phyloP scores from a whole-genome alignment of 2,113 vertebrate genomes.

The Ariopsis seemanni region DNA sequence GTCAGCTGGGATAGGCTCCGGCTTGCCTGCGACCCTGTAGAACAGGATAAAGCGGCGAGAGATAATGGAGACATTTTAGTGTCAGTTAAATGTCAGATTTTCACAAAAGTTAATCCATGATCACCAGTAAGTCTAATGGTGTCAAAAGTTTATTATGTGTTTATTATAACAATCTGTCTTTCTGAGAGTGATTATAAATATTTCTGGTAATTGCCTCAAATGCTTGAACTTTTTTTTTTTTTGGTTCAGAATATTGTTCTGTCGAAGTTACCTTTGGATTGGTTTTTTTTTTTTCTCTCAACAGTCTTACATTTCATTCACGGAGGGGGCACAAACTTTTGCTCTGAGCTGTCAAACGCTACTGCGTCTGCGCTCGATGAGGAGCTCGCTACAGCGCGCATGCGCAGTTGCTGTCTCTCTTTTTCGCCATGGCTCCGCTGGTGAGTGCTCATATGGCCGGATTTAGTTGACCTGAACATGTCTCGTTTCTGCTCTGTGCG shows the following conservation, averaged over 20 bases:
- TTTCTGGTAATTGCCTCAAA: not conserved
- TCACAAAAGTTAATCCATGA: not conserved
- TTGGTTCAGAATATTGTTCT: not conserved
- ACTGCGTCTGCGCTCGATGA: conserved; percentile 48
- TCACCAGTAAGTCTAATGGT: not conserved
- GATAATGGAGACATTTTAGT: no score
- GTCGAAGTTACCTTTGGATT: not conserved
- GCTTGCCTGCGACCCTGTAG: no score
- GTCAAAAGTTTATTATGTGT: not conserved
- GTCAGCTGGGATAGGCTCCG: no score
- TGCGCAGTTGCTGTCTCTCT: conserved; percentile 72
- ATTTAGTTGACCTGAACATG: not conserved
- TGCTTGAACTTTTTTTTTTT: not conserved
- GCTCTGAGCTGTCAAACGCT: conserved; percentile 24
- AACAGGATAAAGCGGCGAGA: no score
- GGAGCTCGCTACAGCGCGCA: conserved; percentile 59
- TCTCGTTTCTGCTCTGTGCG: not conserved
- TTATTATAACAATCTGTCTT: not conserved
- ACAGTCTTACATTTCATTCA: not conserved
- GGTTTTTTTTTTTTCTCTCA: not conserved
- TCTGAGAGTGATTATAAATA: not conserved
- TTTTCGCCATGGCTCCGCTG: conserved; percentile 83
- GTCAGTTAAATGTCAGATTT: no score
- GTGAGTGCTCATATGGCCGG: conserved; percentile 71
- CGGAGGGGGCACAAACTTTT: not conserved